Evolutionary conservation across 2,113 vertebrate genomes (phyloP).

Genomic region (Caloenas nicobarica): DNA sequence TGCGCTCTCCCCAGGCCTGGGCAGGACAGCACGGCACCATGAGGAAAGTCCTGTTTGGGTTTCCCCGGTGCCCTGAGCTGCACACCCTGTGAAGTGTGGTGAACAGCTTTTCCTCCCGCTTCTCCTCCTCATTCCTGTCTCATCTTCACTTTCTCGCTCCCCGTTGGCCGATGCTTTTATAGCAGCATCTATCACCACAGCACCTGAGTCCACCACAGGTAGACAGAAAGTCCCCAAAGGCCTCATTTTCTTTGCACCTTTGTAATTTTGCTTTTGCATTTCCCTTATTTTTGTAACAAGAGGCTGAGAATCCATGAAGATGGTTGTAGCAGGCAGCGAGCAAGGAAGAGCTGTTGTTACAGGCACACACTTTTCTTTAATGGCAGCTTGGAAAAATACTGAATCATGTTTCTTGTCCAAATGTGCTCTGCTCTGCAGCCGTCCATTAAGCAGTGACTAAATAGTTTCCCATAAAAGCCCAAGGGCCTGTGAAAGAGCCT

Average conservation of each 20-base stretch:
- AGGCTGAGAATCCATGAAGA: background rate
- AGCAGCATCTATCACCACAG: background rate
- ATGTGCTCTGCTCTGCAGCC: background rate
- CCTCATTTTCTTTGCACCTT: background rate
- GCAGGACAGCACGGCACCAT: background rate
- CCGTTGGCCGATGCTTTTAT: background rate
- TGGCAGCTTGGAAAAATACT: background rate
- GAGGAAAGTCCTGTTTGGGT: background rate
- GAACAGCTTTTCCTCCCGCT: background rate
- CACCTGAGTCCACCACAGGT: background rate
- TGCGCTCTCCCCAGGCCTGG: background rate
- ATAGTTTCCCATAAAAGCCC: background rate
- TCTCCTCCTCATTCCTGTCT: background rate
- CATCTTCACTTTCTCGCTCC: background rate
- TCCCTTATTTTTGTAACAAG: background rate
- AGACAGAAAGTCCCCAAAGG: background rate
- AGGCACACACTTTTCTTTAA: background rate
- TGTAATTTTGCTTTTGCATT: background rate
- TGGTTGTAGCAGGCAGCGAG: background rate
- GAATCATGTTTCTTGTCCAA: background rate
- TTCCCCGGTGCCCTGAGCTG: background rate
- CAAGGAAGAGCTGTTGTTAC: background rate
- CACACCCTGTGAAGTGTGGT: accelerated
- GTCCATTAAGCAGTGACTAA: background rate
- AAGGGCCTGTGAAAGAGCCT: background rate